Evolutionary conservation across 1,140 invertebrate genomes (phyloP).

Genomic region (Sipha flava): DNA sequence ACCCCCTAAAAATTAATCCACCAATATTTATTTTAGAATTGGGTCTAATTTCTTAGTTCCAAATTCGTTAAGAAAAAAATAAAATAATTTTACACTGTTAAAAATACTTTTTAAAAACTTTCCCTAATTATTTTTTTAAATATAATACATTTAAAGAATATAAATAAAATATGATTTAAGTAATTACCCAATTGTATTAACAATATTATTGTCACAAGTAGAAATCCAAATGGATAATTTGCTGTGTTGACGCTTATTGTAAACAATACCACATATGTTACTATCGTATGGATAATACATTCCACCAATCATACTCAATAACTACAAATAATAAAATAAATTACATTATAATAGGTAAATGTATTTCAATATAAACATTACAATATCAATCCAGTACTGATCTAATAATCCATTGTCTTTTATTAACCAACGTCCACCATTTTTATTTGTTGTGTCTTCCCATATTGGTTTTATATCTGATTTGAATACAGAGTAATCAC

Average conservation of each 20-base stretch:
- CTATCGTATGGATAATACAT: slow-evolving; percentile 17
- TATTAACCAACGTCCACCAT: slow-evolving; percentile 91
- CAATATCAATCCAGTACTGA: slow-evolving; percentile 18
- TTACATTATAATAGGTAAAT: not conserved
- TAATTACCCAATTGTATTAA: slow-evolving; percentile 15
- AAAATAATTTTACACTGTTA: too few species aligned
- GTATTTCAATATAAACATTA: not conserved
- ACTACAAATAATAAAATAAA: not conserved
- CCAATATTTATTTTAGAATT: too few species aligned
- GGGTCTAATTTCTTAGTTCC: too few species aligned
- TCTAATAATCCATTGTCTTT: slow-evolving; percentile 57
- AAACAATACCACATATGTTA: slow-evolving; percentile 12
- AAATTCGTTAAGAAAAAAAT: too few species aligned
- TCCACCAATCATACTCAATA: slow-evolving; percentile 16
- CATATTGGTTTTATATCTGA: slow-evolving; percentile 95
- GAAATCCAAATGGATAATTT: slow-evolving; percentile 26
- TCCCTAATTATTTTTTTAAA: too few species aligned
- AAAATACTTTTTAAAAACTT: too few species aligned
- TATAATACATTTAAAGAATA: too few species aligned
- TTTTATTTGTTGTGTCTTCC: slow-evolving; percentile 87
- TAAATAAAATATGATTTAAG: too few species aligned
- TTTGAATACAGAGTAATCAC: slow-evolving; percentile 95
- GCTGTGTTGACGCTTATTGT: not conserved
- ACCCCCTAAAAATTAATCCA: too few species aligned
- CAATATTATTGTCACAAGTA: slow-evolving; percentile 5